Percentiles rank a stretch among this genome's conserved stretches.
phyloP scores from a whole-genome alignment of 2,888 invertebrate genomes.

The Leptothorax acervorum region DNA sequence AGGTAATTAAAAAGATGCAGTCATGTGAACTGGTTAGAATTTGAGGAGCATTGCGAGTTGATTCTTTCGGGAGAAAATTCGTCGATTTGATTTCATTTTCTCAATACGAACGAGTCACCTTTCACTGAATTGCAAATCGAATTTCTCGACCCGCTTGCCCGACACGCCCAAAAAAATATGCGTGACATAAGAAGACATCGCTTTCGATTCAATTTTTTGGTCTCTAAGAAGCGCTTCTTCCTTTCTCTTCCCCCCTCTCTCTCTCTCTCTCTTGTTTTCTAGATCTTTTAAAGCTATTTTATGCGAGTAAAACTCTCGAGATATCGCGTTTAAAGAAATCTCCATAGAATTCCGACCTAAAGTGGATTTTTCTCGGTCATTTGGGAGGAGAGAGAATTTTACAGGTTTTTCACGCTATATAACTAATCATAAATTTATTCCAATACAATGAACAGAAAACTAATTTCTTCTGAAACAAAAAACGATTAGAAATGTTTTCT shows the following conservation, averaged over 20 bases:
- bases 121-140: slow-evolving; percentile 40
- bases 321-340: slow-evolving; percentile 13
- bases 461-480: slow-evolving; percentile 8
- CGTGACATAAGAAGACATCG: slow-evolving; percentile 32
- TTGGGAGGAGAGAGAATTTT: slow-evolving; percentile 6
- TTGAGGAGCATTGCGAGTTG: background rate
- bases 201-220: slow-evolving; percentile 19
- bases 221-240: slow-evolving; percentile 5
- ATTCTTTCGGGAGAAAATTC: background rate
- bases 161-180: slow-evolving; percentile 29
- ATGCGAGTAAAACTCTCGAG: slow-evolving; percentile 3
- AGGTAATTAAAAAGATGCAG: slow-evolving; percentile 36
- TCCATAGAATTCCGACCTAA: slow-evolving; percentile 15
- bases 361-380: slow-evolving; percentile 22
- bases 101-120: slow-evolving; percentile 16
- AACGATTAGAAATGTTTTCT: background rate
- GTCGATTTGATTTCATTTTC: slow-evolving; percentile 43
- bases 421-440: background rate
- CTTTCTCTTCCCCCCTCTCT: background rate
- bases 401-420: background rate
- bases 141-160: slow-evolving; percentile 22
- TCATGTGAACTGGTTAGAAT: background rate
- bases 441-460: background rate
- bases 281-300: slow-evolving; percentile 17
- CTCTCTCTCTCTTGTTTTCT: background rate